Percentiles rank a stretch among this genome's conserved stretches.
Conservation (phyloP, 1,140 invertebrate genomes). For the Diabrotica undecimpunctata region DNA sequence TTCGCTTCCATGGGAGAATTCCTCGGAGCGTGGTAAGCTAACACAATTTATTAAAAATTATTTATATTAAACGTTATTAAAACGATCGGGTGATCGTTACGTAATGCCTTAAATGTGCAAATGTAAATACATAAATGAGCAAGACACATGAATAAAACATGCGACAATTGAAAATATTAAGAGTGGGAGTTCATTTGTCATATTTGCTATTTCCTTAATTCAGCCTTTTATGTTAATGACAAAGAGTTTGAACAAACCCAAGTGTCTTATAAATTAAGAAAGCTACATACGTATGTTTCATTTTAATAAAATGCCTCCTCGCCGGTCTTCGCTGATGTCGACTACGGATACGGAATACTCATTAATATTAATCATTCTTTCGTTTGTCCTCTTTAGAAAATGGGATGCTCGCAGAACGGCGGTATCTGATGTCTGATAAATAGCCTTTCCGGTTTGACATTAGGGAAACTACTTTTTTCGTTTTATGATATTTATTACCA, state of each 20-base stretch:
- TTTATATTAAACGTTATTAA: slow-evolving; percentile 1
- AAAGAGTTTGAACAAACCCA: slow-evolving; percentile 20
- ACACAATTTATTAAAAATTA: not conserved
- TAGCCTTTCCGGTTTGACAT: not conserved
- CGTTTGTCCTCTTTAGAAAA: slow-evolving; percentile 2
- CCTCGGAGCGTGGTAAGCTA: slow-evolving; percentile 21
- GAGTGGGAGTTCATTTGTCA: slow-evolving; percentile 38
- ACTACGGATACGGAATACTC: slow-evolving; percentile 9
- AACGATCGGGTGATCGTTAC: slow-evolving; percentile 16
- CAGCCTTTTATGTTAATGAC: slow-evolving; percentile 31
- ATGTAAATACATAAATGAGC: slow-evolving; percentile 23
- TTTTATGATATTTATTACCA: too few relatives aligned
- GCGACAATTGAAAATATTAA: slow-evolving; percentile 40
- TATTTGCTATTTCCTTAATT: slow-evolving; percentile 36
- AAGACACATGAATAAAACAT: slow-evolving; percentile 38
- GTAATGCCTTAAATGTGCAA: slow-evolving; percentile 28
- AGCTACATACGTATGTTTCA: slow-evolving; percentile 18
- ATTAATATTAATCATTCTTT: slow-evolving; percentile 9
- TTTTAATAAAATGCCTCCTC: slow-evolving; percentile 15
- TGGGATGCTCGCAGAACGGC: not conserved
- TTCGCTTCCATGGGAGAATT: slow-evolving; percentile 14
- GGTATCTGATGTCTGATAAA: not conserved
- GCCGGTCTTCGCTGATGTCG: not conserved
- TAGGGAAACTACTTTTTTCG: too few relatives aligned
- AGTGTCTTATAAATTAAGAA: slow-evolving; percentile 18